Evolutionary conservation across 2,797 vertebrate genomes (phyloP).

Genomic region (Discoglossus pictus): DNA sequence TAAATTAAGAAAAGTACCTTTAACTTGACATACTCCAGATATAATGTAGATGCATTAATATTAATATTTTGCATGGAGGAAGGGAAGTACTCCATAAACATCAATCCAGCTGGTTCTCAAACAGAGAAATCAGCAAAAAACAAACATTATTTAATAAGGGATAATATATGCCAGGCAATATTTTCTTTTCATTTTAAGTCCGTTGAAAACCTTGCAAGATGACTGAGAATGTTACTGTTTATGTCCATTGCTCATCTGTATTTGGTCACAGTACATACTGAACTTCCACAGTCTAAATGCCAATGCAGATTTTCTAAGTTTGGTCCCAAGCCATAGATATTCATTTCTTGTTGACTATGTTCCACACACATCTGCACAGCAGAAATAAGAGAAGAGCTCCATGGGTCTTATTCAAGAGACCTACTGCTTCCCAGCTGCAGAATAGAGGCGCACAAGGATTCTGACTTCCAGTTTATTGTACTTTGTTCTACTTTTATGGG

Average conservation of each 20-base stretch:
- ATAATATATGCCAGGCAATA: background rate
- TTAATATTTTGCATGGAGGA: no score
- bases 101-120: no score
- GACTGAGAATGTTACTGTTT: background rate
- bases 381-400: slow-evolving; percentile 33
- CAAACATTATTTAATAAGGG: background rate
- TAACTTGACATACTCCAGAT: no score
- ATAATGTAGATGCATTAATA: no score
- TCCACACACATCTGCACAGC: slow-evolving; percentile 39
- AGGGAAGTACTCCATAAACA: no score
- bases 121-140: no score
- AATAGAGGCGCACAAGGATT: slow-evolving; percentile 23
- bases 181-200: slow-evolving; percentile 14
- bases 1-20: no score
- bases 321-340: slow-evolving; percentile 33
- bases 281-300: slow-evolving; percentile 2
- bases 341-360: slow-evolving; percentile 36
- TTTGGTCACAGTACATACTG: slow-evolving; percentile 21
- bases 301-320: slow-evolving; percentile 30
- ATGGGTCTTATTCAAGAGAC: slow-evolving; percentile 17
- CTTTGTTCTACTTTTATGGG: no score
- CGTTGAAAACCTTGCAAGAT: slow-evolving; percentile 4
- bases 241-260: slow-evolving; percentile 6
- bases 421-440: slow-evolving; percentile 35
- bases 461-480: slow-evolving; percentile 34